phyloP scores from a whole-genome alignment of 2,113 vertebrate species.

The Isichthys henryi region DNA sequence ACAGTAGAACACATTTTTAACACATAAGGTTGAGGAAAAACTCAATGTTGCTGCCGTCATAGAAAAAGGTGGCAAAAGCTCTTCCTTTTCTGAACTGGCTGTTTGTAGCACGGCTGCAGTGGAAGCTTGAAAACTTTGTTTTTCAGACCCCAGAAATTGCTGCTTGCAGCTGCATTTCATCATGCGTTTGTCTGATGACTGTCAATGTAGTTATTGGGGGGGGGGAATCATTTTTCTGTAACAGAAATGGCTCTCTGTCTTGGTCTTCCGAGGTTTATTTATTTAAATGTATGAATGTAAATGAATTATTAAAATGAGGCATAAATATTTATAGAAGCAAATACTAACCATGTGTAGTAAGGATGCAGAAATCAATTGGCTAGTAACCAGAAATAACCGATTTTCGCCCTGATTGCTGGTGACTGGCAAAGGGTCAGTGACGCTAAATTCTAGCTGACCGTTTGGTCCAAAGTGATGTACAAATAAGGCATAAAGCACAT shows the following conservation, averaged over 20 bases:
- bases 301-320: background rate
- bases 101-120: background rate
- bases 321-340: background rate
- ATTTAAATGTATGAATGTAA: background rate
- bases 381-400: background rate
- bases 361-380: background rate
- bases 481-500: background rate
- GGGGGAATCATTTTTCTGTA: background rate
- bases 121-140: background rate
- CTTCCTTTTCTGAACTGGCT: background rate
- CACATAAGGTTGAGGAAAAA: background rate
- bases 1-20: background rate
- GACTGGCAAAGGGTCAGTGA: background rate
- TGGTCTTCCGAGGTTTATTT: background rate
- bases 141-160: background rate
- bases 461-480: background rate
- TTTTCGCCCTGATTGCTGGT: background rate
- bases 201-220: background rate
- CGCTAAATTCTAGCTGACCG: background rate
- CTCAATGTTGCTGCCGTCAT: background rate
- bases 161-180: constrained; percentile 2
- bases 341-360: background rate
- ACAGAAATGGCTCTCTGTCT: background rate
- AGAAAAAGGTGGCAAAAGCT: background rate
- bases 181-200: background rate